Evolutionary conservation across 2,113 vertebrate species (phyloP).

Genomic region (Sarotherodon lohbergeri): DNA sequence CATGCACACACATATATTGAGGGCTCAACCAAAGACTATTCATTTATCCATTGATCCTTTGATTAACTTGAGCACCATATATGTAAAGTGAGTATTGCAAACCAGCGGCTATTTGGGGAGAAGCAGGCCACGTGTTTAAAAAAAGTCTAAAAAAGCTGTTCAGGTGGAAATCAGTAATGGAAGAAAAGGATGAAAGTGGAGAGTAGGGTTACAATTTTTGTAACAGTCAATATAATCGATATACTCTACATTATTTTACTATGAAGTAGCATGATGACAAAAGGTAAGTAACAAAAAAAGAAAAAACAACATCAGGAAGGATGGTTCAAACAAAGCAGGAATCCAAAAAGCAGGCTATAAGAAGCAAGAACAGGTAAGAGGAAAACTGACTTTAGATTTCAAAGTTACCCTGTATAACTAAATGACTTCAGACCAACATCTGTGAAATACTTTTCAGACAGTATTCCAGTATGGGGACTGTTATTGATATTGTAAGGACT

Average conservation of each 20-base stretch:
- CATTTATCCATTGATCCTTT: background rate
- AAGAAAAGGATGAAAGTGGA: background rate
- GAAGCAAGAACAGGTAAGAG: background rate
- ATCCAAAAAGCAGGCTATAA: background rate
- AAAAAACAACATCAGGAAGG: background rate
- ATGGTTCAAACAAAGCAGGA: background rate
- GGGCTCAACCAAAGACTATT: background rate
- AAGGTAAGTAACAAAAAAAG: background rate
- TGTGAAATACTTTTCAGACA: no score
- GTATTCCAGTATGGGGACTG: no score
- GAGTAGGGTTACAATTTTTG: background rate
- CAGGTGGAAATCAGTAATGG: background rate
- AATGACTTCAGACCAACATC: no score
- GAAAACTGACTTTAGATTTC: background rate
- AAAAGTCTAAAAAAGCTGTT: background rate
- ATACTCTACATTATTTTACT: background rate
- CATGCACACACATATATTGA: background rate
- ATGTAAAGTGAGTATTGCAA: background rate
- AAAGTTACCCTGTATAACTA: background rate
- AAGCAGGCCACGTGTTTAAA: background rate
- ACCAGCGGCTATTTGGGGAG: background rate
- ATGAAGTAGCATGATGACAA: background rate
- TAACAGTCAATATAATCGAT: background rate
- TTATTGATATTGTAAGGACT: no score
- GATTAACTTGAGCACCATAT: background rate